Evolutionary conservation across 2,113 vertebrate species (phyloP).

Genomic region (Tyrannus savana): DNA sequence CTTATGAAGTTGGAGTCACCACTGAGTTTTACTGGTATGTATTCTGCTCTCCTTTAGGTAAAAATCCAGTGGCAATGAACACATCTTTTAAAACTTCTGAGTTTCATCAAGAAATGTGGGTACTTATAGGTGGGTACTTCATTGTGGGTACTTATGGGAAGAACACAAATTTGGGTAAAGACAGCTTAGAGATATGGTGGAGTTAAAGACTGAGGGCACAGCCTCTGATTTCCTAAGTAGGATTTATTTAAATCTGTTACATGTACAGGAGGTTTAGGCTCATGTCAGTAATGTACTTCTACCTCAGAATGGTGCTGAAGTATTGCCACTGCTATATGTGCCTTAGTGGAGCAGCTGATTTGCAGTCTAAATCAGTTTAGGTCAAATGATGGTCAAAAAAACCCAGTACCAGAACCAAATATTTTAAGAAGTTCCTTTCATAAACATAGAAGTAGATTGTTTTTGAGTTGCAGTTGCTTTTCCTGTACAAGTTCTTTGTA

Average conservation of each 20-base stretch:
- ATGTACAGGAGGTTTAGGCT: neutral
- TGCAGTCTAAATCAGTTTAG: neutral
- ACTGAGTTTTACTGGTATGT: constrained; percentile 61
- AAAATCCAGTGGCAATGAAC: neutral
- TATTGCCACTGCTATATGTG: neutral
- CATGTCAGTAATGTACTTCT: neutral
- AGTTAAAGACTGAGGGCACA: neutral
- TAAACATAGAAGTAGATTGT: neutral
- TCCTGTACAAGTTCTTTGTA: neutral
- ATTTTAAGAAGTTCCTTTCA: neutral
- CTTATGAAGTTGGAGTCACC: constrained; percentile 76
- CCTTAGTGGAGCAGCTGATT: neutral
- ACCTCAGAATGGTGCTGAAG: neutral
- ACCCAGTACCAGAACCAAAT: neutral
- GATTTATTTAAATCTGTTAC: neutral
- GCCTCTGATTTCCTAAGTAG: neutral
- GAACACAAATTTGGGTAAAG: neutral
- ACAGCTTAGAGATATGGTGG: neutral
- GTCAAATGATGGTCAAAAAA: neutral
- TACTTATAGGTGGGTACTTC: neutral
- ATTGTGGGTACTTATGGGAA: accelerated
- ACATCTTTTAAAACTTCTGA: neutral
- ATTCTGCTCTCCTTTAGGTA: neutral
- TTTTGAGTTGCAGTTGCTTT: neutral
- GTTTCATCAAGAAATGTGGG: neutral